Conservation (phyloP, 2,888 invertebrate species). For the Clanis bilineata region DNA sequence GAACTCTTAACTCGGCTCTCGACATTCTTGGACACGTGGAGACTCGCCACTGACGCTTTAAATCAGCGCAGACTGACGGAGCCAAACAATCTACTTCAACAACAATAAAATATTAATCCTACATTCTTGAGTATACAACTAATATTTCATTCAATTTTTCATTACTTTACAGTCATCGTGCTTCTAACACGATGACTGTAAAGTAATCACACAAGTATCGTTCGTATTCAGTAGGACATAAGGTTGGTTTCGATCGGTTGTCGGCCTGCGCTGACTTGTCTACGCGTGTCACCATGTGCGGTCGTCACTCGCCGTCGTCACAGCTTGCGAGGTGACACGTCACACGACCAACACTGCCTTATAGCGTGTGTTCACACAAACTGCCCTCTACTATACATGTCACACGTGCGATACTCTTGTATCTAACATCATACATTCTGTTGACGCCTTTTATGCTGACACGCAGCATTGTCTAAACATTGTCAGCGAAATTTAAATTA, state of each 20-base stretch:
- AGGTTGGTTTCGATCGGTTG: not conserved
- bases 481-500: too few relatives aligned
- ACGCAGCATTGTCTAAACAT: too few relatives aligned
- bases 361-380: slow-evolving; percentile 56
- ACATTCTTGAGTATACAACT: not conserved
- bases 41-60: not conserved
- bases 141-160: too few relatives aligned
- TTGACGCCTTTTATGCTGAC: too few relatives aligned
- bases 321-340: too few relatives aligned
- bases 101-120: not conserved
- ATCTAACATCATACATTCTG: too few relatives aligned
- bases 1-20: not conserved
- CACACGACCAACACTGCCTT: slow-evolving; percentile 48
- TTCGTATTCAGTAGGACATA: not conserved
- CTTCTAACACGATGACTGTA: too few relatives aligned
- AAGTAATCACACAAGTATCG: not conserved
- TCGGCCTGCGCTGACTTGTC: too few relatives aligned
- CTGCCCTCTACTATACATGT: slow-evolving; percentile 24
- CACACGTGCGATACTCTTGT: not conserved
- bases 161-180: too few relatives aligned
- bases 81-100: not conserved
- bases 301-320: too few relatives aligned
- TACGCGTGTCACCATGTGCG: too few relatives aligned
- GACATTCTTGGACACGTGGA: not conserved
- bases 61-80: not conserved